Percentiles rank a stretch among this genome's conserved stretches.
Evolutionary conservation across 1,140 invertebrate species (phyloP).

Genomic region (Polypedilum pembai): DNA sequence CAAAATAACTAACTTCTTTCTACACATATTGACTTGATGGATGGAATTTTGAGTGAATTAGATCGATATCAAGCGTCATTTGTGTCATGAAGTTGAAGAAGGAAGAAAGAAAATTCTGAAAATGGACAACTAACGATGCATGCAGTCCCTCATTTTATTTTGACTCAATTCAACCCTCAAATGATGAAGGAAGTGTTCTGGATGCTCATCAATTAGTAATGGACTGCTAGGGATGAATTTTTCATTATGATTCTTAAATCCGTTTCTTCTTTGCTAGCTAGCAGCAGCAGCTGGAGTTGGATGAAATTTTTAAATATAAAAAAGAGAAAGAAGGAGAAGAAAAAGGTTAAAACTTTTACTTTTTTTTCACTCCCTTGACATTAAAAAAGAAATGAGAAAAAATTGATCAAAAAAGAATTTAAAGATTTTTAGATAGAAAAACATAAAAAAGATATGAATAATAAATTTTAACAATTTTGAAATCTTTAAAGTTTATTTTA

Average conservation of each 20-base stretch:
- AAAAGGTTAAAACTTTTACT: background rate
- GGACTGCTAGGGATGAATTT: background rate
- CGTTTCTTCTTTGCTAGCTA: background rate
- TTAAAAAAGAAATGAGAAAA: background rate
- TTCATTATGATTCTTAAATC: background rate
- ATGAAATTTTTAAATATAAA: background rate
- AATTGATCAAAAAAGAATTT: too few relatives aligned
- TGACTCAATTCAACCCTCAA: background rate
- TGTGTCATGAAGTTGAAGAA: background rate
- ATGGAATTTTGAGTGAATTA: constrained; percentile 1
- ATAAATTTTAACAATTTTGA: too few relatives aligned
- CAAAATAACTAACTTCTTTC: background rate
- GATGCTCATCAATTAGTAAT: constrained; percentile 18
- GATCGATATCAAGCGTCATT: background rate
- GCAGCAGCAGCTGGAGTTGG: background rate
- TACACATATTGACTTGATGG: background rate
- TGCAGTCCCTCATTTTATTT: background rate
- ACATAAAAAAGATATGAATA: too few relatives aligned
- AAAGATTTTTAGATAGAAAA: too few relatives aligned
- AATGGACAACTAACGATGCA: background rate
- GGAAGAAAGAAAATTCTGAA: background rate
- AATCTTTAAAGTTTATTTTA: too few relatives aligned
- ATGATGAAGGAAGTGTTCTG: background rate
- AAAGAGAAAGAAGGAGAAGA: too few relatives aligned
- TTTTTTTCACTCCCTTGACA: background rate